Conservation (phyloP, 2,888 invertebrate genomes). For the Carterocephalus palaemon region DNA sequence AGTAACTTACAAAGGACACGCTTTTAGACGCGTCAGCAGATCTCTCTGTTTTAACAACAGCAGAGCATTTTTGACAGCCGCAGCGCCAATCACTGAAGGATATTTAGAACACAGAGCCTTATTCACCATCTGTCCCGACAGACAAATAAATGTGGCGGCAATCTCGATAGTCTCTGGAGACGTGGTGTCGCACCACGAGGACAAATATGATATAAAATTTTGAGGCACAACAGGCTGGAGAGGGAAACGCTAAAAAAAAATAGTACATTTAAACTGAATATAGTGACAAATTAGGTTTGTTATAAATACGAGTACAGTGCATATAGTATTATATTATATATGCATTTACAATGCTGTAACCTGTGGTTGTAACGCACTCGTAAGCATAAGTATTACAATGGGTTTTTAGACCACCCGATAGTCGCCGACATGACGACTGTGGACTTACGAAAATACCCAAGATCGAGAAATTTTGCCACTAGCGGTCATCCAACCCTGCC, state of each 20-base stretch:
- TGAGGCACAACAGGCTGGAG: constrained; percentile 53
- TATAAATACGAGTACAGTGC: no score
- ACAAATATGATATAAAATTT: constrained; percentile 56
- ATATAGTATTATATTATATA: no score
- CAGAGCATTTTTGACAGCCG: constrained; percentile 53
- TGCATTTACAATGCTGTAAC: no score
- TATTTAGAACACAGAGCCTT: constrained; percentile 44
- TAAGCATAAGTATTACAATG: no score
- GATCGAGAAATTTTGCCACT: no score
- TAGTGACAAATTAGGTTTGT: no score
- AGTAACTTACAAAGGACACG: constrained; percentile 49
- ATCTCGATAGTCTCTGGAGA: constrained; percentile 49
- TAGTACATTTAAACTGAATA: no score
- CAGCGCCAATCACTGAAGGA: constrained; percentile 57
- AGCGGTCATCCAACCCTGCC: no score
- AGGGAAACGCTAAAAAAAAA: constrained; percentile 50
- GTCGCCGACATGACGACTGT: no score
- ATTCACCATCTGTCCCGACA: constrained; percentile 53
- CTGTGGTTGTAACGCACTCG: no score
- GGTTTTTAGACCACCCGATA: no score
- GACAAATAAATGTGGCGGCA: constrained; percentile 57
- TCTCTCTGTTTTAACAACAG: constrained; percentile 43
- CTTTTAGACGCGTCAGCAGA: constrained; percentile 37
- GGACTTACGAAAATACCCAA: no score
- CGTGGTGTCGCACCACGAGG: constrained; percentile 51